phyloP scores from a whole-genome alignment of 2,888 invertebrate genomes.

The Zaprionus bogoriensis region DNA sequence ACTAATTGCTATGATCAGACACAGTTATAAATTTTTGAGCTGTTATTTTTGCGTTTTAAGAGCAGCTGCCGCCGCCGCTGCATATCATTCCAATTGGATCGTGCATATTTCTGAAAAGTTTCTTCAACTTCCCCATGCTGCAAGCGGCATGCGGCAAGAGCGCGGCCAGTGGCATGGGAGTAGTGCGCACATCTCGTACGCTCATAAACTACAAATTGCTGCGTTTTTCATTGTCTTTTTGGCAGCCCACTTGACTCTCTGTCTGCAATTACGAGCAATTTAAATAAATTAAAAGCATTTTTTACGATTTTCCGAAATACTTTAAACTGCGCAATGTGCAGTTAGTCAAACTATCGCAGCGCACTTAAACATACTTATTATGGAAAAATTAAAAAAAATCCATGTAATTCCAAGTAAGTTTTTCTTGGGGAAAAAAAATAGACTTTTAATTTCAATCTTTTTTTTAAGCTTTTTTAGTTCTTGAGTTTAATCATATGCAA shows the following conservation, averaged over 20 bases:
- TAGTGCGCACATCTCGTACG: not conserved
- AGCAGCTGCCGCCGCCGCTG: constrained; percentile 20
- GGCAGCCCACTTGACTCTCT: constrained; percentile 44
- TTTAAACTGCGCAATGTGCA: not conserved
- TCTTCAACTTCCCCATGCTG: constrained; percentile 22
- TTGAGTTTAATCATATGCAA: not conserved
- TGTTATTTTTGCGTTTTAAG: constrained; percentile 43
- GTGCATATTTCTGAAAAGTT: constrained; percentile 23
- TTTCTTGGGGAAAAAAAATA: not conserved
- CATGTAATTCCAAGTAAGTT: too few species aligned
- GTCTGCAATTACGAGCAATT: constrained; percentile 64
- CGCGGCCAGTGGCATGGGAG: not conserved
- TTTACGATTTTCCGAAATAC: constrained; percentile 8
- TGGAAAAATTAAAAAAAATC: not conserved
- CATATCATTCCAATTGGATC: constrained; percentile 34
- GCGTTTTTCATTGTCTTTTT: constrained; percentile 38
- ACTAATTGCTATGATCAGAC: constrained; percentile 81
- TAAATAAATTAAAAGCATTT: constrained; percentile 62
- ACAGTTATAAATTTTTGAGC: constrained; percentile 78
- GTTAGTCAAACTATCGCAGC: not conserved
- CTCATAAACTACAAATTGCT: constrained; percentile 38
- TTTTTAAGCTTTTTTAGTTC: too few species aligned
- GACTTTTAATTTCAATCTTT: not conserved
- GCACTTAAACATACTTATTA: not conserved
- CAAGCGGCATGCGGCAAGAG: constrained; percentile 10